Base-by-base conservation (phyloP, 2,888 invertebrate species). In the Stenodema calcarata region DNA sequence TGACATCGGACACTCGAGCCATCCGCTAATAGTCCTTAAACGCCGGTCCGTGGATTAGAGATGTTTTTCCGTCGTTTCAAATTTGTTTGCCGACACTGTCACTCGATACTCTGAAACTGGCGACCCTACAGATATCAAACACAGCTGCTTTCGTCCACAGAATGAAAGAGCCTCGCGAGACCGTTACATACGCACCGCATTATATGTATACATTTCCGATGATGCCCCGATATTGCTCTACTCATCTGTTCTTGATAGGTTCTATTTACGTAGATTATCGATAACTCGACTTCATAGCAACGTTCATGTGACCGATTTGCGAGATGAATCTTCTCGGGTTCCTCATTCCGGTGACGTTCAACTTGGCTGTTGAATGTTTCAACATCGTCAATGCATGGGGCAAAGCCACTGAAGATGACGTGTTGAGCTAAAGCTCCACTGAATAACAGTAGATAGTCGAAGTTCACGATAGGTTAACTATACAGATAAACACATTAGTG, bases 11-110 rank as follows among this genome's bases (percentile, higher is more conserved):
- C 70, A 82, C 82, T 69, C 70, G 82, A 82, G 41, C 82, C 42
- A n/a, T 16, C 69, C 69, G 35, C 82, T 82, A 82, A 82, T 82
- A 82, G 82, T 82, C 42, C 70, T 82, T 82, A 30, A 82, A 42
- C 42, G 82, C 62, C 62, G 41, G 6, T 9, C 69, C 82, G 70
- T 18, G 70, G 82, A 82, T 82, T 82, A 82, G 69, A 82, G 82
- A 82, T 82, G 82, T 82, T 82, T 82, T 82, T n/a, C 27, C 30
- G 44, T 44, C 54, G 54, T 50, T 18, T 11, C 11, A 35, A 23
- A 62, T 82, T 82, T 82, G 82, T 82, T 62, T 82, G 82, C 69
- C 41, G 28, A 80, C 54, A 62, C 44, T 16, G 81, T 30, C 54
- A 81, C 82, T 18, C 62, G 62, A 82, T 42, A 82, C 69, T 42